Evolutionary conservation across 2,113 vertebrate species (phyloP).

Genomic region (Dryoscopus gambensis): DNA sequence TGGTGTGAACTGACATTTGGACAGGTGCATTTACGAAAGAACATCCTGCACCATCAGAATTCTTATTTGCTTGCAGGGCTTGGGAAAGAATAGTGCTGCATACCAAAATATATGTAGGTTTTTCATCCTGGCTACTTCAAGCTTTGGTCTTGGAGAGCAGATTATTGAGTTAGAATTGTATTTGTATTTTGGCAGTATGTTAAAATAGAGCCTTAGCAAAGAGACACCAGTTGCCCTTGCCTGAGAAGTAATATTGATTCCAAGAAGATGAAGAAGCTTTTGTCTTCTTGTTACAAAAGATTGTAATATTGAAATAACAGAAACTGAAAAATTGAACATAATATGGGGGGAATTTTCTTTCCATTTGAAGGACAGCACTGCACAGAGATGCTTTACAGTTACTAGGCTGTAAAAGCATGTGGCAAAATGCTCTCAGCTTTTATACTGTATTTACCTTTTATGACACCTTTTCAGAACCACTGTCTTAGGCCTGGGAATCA

Average conservation of each 20-base stretch:
- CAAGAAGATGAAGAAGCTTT: background rate
- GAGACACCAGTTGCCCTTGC: background rate
- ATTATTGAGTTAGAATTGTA: background rate
- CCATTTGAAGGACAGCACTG: background rate
- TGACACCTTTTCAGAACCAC: background rate
- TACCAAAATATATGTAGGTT: background rate
- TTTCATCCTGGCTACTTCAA: background rate
- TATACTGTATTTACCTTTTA: background rate
- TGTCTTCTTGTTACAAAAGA: background rate
- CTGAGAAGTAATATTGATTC: slow-evolving; percentile 10
- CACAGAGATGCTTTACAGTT: background rate
- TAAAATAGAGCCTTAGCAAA: background rate
- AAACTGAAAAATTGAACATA: background rate
- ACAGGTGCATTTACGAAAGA: background rate
- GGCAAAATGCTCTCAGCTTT: background rate
- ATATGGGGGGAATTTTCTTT: background rate
- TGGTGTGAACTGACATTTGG: background rate
- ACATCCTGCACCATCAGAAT: background rate
- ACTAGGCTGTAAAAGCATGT: background rate
- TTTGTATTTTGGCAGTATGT: background rate
- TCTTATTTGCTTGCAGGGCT: background rate
- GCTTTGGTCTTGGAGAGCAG: background rate
- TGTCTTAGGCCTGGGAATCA: background rate
- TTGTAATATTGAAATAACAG: background rate
- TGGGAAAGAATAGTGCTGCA: background rate